Conservation (phyloP, 2,797 vertebrate genomes). For the Pipistrellus nathusii region DNA sequence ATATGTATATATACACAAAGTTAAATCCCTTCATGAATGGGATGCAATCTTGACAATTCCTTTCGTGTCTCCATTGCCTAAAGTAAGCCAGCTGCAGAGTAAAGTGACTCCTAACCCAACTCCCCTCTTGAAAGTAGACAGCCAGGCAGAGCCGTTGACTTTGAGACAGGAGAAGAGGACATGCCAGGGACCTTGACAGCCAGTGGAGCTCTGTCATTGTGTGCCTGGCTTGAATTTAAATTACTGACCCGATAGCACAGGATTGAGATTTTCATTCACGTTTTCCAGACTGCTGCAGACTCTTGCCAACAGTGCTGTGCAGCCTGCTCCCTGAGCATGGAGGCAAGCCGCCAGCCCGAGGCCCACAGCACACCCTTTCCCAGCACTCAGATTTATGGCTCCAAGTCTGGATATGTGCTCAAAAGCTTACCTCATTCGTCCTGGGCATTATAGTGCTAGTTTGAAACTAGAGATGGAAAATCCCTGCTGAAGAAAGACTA, state of each 20-base stretch:
- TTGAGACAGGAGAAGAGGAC: constrained; percentile 3
- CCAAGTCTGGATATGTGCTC: constrained; percentile 14
- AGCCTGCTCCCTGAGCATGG: neutral
- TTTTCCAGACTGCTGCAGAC: constrained; percentile 21
- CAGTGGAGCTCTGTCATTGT: constrained; percentile 37
- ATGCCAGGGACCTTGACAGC: constrained; percentile 59
- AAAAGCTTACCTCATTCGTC: constrained; percentile 37
- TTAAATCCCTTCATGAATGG: neutral
- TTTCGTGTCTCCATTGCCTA: neutral
- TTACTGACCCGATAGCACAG: constrained; percentile 59
- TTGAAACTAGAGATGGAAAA: constrained; percentile 26
- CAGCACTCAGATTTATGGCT: neutral
- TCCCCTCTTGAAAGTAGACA: constrained; percentile 9
- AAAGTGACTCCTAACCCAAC: neutral
- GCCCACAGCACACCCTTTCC: neutral
- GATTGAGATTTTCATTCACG: constrained; percentile 32
- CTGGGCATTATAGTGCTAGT: neutral
- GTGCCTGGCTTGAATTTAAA: constrained; percentile 60
- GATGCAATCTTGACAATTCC: neutral
- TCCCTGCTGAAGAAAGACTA: neutral
- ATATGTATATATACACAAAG: neutral
- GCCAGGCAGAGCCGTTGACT: constrained; percentile 23
- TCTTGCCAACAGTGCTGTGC: constrained; percentile 39
- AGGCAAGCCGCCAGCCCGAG: constrained; percentile 19
- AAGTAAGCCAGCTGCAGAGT: neutral